Percentiles rank a stretch among this genome's conserved stretches.
Conservation (phyloP, 2,888 invertebrate genomes). For the Caenorhabditis auriculariae region DNA sequence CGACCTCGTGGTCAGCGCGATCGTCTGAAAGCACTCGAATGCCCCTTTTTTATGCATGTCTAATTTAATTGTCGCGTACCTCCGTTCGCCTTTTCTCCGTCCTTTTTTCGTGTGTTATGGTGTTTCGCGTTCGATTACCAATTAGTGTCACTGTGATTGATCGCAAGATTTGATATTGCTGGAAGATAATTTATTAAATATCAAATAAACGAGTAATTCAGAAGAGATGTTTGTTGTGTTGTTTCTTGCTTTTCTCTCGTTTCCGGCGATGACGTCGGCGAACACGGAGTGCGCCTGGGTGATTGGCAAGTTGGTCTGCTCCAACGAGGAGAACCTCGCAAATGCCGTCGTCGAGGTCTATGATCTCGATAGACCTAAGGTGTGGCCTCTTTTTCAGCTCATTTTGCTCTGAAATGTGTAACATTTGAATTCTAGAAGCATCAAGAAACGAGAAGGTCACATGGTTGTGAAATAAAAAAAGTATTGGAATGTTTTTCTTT, state of each 20-base stretch:
- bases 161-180: conserved; percentile 2
- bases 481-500: not conserved
- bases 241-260: conserved; percentile 4
- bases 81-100: conserved; percentile 13
- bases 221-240: not conserved
- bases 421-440: no score
- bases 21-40: conserved; percentile 23
- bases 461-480: no score
- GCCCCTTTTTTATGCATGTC: conserved; percentile 2
- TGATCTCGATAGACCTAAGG: conserved; percentile 50
- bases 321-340: conserved; percentile 32
- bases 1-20: conserved; percentile 39
- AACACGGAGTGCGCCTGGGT: conserved; percentile 57
- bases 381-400: not conserved
- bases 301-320: conserved; percentile 46
- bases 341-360: conserved; percentile 50
- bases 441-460: no score
- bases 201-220: no score
- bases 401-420: not conserved
- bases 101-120: conserved; percentile 18
- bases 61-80: conserved; percentile 15
- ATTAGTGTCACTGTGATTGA: not conserved
- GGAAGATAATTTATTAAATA: not conserved
- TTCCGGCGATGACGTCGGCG: conserved; percentile 13
- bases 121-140: conserved; percentile 2